A percentile compares a stretch with the other conserved stretches of the same genome.
These are phyloP conservation scores for Todiramphus chloris DNA, from an alignment of 2,113 vertebrate genomes.

Conservation along the genomic window DNA sequence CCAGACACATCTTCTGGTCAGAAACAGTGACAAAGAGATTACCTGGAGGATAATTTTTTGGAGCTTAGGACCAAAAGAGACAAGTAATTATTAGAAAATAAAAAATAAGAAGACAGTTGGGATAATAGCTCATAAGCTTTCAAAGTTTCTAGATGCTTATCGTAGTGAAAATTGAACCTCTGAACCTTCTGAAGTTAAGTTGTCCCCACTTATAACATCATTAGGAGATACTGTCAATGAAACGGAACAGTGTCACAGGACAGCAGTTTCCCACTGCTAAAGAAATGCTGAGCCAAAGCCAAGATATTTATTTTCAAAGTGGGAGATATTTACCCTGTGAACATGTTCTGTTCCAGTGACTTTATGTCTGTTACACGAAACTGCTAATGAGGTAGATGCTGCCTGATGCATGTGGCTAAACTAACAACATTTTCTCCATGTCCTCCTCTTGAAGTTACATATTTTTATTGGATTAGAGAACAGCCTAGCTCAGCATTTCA, in stretches of 20 bases:
- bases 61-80: background rate
- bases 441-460: background rate
- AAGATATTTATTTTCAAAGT: conserved; percentile 67
- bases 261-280: conserved; percentile 57
- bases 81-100: background rate
- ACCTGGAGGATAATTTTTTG: background rate
- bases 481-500: conserved; percentile 8
- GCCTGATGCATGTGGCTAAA: conserved; percentile 28
- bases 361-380: conserved; percentile 38
- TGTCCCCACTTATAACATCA: conserved; percentile 15
- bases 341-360: conserved; percentile 63
- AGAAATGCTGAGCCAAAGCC: conserved; percentile 56
- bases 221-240: conserved; percentile 48
- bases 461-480: conserved; percentile 4
- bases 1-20: background rate
- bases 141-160: background rate
- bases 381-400: conserved; percentile 10
- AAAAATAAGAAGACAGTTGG: background rate
- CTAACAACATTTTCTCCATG: background rate
- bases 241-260: conserved; percentile 45
- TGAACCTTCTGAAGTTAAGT: conserved; percentile 42
- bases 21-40: background rate
- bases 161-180: conserved; percentile 28
- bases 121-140: background rate
- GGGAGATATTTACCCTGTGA: conserved; percentile 65